Conservation (phyloP, 2,113 vertebrate genomes). For the Hirundichthys speculiger region DNA sequence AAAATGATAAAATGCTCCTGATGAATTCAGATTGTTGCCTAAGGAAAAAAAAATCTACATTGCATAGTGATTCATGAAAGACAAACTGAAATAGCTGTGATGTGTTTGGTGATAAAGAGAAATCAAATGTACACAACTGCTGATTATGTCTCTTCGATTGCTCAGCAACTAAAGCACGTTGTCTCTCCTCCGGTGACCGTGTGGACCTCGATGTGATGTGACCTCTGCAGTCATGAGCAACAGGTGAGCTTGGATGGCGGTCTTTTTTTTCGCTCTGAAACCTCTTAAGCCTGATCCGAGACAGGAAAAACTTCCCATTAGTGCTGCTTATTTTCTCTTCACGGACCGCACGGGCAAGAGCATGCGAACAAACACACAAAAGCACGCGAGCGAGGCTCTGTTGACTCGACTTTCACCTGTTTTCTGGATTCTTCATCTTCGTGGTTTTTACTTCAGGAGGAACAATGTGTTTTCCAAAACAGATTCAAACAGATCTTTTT, state of each 20-base stretch:
- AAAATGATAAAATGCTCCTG: conserved; percentile 35
- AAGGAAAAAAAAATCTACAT: not conserved
- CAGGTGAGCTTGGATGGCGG: conserved; percentile 70
- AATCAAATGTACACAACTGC: conserved; percentile 5
- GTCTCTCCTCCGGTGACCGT: conserved; percentile 43
- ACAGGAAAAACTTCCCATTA: conserved; percentile 76
- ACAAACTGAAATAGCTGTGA: conserved; percentile 30
- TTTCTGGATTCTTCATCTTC: not conserved
- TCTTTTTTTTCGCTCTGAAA: conserved; percentile 72
- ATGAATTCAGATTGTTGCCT: conserved; percentile 27
- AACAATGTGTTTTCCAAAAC: too few relatives aligned
- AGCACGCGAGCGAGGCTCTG: conserved; percentile 32
- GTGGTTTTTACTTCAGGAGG: too few relatives aligned
- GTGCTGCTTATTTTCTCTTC: conserved; percentile 75
- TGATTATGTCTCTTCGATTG: conserved; percentile 1
- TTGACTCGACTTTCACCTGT: conserved; percentile 41
- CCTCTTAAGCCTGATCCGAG: conserved; percentile 63
- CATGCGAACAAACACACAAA: conserved; percentile 40
- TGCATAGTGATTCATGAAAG: conserved; percentile 34
- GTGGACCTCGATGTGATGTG: too few relatives aligned
- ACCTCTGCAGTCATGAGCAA: conserved; percentile 72
- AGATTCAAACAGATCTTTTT: too few relatives aligned
- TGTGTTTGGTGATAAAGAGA: conserved; percentile 23
- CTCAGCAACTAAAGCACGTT: conserved; percentile 25
- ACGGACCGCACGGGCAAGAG: conserved; percentile 67